Evolutionary conservation across 2,888 invertebrate genomes (phyloP).

Genomic region (Clostera curtula): DNA sequence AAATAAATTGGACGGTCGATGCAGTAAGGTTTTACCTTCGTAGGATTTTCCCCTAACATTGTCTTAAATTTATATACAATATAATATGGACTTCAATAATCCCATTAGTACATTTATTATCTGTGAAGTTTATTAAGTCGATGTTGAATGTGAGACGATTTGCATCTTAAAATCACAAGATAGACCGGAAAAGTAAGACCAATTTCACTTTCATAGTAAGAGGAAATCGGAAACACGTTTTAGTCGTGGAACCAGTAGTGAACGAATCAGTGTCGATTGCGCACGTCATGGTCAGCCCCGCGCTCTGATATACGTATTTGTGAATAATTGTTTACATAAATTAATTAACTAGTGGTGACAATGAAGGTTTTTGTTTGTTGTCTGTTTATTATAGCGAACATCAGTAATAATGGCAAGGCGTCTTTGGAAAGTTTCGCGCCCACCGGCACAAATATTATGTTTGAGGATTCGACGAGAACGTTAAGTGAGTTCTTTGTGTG

Average conservation of each 20-base stretch:
- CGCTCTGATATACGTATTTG: too few relatives aligned
- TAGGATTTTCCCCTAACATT: too few relatives aligned
- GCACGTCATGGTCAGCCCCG: too few relatives aligned
- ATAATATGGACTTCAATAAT: too few relatives aligned
- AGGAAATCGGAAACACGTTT: conserved; percentile 12
- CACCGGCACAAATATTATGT: conserved; percentile 36
- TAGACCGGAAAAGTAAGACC: conserved; percentile 1
- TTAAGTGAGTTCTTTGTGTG: conserved; percentile 35
- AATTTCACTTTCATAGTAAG: conserved; percentile 13
- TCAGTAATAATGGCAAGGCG: conserved; percentile 58
- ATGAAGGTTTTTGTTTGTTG: conserved; percentile 56
- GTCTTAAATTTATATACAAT: too few relatives aligned
- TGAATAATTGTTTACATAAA: not conserved
- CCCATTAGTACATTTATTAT: too few relatives aligned
- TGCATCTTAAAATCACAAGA: not conserved
- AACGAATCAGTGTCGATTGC: conserved; percentile 9
- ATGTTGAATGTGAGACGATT: not conserved
- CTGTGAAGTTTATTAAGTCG: too few relatives aligned
- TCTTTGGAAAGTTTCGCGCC: conserved; percentile 57
- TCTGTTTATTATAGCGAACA: conserved; percentile 50
- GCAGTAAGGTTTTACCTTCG: too few relatives aligned
- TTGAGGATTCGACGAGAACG: conserved; percentile 51
- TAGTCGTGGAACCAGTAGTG: conserved; percentile 17
- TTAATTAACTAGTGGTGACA: conserved; percentile 7
- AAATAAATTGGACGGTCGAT: too few relatives aligned